A percentile compares a stretch with the other conserved stretches of the same genome.
These are phyloP conservation scores for Lepisosteus oculatus DNA, from an alignment of 2,113 vertebrate genomes.

Conservation along the genomic window DNA sequence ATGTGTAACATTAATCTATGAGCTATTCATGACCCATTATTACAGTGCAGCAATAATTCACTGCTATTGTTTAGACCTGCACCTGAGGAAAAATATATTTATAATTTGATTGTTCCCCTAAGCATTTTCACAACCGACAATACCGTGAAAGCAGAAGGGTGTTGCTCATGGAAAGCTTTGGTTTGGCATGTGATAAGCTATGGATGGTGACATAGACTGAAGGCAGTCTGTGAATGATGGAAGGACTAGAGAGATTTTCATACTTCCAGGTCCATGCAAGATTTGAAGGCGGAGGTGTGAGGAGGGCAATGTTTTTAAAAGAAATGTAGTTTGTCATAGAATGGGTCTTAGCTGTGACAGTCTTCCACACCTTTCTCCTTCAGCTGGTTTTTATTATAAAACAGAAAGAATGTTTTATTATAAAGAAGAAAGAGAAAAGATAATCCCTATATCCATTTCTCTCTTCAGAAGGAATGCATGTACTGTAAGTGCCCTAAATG, in stretches of 20 bases:
- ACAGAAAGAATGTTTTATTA: too few relatives aligned
- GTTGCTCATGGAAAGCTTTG: slow-evolving; percentile 34
- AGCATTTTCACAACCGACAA: slow-evolving; percentile 31
- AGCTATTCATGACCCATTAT: slow-evolving; percentile 62
- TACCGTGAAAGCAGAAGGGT: slow-evolving; percentile 35
- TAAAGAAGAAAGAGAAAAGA: too few relatives aligned
- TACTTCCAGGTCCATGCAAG: slow-evolving; percentile 22
- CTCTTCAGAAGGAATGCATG: too few relatives aligned
- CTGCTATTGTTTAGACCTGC: slow-evolving; percentile 52
- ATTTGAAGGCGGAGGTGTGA: too few relatives aligned
- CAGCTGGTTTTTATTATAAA: too few relatives aligned
- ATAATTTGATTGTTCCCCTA: slow-evolving; percentile 45
- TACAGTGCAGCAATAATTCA: slow-evolving; percentile 58
- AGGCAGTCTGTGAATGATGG: slow-evolving; percentile 27
- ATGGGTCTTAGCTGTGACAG: too few relatives aligned
- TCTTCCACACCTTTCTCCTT: too few relatives aligned
- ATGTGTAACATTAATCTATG: slow-evolving; percentile 71
- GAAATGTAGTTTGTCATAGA: too few relatives aligned
- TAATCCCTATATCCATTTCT: too few relatives aligned
- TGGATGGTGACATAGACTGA: slow-evolving; percentile 50
- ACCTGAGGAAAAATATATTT: slow-evolving; percentile 45
- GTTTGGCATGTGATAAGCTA: slow-evolving; percentile 47
- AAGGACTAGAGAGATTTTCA: slow-evolving; percentile 23
- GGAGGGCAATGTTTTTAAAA: too few relatives aligned
- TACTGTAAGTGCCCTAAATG: too few relatives aligned